Evolutionary conservation across 1,140 invertebrate species (phyloP).

Genomic region (Ctenoplectra terminalis): DNA sequence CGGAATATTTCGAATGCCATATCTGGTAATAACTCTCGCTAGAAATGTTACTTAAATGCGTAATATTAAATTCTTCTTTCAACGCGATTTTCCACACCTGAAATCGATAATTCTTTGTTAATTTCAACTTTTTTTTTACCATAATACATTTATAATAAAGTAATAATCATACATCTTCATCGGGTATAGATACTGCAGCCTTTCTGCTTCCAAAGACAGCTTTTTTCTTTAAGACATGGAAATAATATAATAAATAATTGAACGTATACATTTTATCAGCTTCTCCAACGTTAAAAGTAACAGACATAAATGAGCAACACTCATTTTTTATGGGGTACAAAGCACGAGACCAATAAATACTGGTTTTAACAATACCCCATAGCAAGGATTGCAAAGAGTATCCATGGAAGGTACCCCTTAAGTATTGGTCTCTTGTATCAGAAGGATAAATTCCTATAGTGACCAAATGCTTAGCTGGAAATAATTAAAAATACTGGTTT

Average conservation of each 20-base stretch:
- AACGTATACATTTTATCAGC: slow-evolving; percentile 81
- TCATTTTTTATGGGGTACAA: slow-evolving; percentile 77
- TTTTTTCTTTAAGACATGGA: slow-evolving; percentile 74
- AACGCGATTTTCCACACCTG: slow-evolving; percentile 80
- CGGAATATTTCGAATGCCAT: slow-evolving; percentile 79
- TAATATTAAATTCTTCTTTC: slow-evolving; percentile 80
- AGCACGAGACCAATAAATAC: slow-evolving; percentile 81
- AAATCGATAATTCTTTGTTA: slow-evolving; percentile 33
- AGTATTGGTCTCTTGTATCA: slow-evolving; percentile 82
- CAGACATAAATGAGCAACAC: slow-evolving; percentile 80
- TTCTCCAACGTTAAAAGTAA: slow-evolving; percentile 81
- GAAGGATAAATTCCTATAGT: slow-evolving; percentile 79
- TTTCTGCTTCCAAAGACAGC: slow-evolving; percentile 76
- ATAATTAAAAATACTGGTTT: neutral
- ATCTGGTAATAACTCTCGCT: slow-evolving; percentile 79
- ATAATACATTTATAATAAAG: slow-evolving; percentile 22
- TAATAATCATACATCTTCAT: slow-evolving; percentile 72
- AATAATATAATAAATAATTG: slow-evolving; percentile 81
- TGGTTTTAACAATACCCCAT: slow-evolving; percentile 78
- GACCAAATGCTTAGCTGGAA: slow-evolving; percentile 81
- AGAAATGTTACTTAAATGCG: slow-evolving; percentile 75
- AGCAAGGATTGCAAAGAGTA: slow-evolving; percentile 82
- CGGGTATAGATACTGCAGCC: slow-evolving; percentile 73
- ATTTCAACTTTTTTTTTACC: neutral
- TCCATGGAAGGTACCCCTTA: slow-evolving; percentile 82